A percentile compares a stretch with the other conserved stretches of the same genome.
phyloP scores from a whole-genome alignment of 1,140 invertebrate genomes.

The Bathynomus jamesi region DNA sequence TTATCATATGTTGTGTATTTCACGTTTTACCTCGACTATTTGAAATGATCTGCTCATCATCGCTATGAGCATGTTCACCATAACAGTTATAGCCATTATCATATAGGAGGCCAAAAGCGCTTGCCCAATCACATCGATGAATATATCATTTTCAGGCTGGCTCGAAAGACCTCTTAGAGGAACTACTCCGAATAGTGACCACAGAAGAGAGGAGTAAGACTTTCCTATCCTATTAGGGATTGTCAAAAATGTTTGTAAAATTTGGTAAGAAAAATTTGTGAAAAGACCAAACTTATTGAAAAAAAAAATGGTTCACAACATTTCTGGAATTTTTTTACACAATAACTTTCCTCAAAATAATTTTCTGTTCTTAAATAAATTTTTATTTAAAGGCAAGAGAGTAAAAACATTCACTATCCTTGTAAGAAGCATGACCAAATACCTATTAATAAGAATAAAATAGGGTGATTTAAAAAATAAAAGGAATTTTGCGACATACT shows the following conservation, averaged over 20 bases:
- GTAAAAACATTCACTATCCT: no score
- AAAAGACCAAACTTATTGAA: no score
- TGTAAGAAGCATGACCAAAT: no score
- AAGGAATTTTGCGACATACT: no score
- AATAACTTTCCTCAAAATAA: no score
- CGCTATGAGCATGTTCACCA: conserved; percentile 55
- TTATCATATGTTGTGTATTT: no score
- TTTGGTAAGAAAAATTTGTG: background rate
- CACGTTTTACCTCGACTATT: conserved; percentile 50
- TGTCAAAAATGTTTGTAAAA: background rate
- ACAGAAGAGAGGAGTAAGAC: conserved; percentile 51
- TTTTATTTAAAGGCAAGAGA: no score
- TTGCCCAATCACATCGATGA: conserved; percentile 40
- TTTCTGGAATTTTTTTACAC: no score
- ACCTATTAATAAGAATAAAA: no score
- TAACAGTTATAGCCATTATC: conserved; percentile 53
- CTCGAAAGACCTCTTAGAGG: conserved; percentile 37
- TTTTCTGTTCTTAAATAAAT: no score
- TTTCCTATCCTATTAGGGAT: conserved; percentile 44
- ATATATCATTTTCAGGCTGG: conserved; percentile 35
- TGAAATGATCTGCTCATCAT: conserved; percentile 56
- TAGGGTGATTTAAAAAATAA: no score
- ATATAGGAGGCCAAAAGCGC: conserved; percentile 48
- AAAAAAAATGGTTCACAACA: no score
- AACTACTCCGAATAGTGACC: conserved; percentile 49